Evolutionary conservation across 2,797 vertebrate genomes (phyloP).

Genomic region (Furcifer pardalis): DNA sequence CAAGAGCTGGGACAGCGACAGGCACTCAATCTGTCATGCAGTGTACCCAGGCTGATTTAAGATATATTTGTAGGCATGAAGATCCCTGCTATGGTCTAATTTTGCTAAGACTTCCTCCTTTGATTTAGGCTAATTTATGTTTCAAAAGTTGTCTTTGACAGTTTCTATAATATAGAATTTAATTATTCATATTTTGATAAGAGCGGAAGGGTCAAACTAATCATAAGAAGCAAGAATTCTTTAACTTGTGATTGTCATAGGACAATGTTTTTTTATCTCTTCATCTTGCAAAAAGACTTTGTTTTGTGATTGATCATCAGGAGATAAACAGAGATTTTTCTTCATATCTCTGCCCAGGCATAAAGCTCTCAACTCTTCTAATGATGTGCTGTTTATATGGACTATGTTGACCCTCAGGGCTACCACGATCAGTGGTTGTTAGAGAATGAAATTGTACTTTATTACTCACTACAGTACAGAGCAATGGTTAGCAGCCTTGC

Average conservation of each 20-base stretch:
- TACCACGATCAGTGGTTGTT: constrained; percentile 21
- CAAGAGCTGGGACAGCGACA: too few species aligned
- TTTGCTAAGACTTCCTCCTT: constrained; percentile 33
- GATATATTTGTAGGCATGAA: constrained; percentile 29
- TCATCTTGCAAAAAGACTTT: too few species aligned
- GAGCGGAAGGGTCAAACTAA: neutral
- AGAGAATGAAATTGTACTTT: neutral
- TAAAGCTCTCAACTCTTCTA: too few species aligned
- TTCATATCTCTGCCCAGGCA: too few species aligned
- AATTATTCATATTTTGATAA: constrained; percentile 26
- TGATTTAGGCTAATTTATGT: constrained; percentile 51
- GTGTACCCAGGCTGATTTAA: constrained; percentile 43
- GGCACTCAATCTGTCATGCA: too few species aligned
- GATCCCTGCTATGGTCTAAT: neutral
- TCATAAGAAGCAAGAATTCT: too few species aligned
- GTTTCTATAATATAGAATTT: constrained; percentile 44
- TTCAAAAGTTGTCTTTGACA: constrained; percentile 21
- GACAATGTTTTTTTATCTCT: too few species aligned
- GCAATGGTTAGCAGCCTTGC: too few species aligned
- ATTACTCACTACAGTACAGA: neutral
- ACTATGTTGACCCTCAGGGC: neutral
- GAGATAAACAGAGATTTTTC: too few species aligned
- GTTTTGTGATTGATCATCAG: too few species aligned
- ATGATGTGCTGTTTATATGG: too few species aligned
- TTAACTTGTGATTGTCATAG: too few species aligned